Evolutionary conservation across 2,797 vertebrate genomes (phyloP), one percentile per base, ranked within the genome.

Genomic region (Aphelocoma californica): DNA sequence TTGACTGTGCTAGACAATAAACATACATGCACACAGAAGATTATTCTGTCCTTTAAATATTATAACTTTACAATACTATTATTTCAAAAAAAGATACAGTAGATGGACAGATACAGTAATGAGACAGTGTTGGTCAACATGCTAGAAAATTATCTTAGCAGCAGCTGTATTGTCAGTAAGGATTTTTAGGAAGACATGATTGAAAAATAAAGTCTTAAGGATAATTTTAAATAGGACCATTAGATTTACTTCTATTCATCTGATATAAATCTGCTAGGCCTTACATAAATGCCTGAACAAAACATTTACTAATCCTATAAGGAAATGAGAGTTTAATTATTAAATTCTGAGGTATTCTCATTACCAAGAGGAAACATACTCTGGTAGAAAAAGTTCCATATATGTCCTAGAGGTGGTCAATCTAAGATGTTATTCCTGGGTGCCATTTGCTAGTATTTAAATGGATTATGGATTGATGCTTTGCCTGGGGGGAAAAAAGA

Each of bases 11-110:
- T 1, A 3, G 56, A 53, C 21, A 77, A 29, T 44, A 9, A 8
- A 51, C 10, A 50, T 7, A 36, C 23, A 31, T 0, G 1, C 6
- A 53, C 0, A 3, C 4, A 48, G 12, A 61, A 38, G 3, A 61
- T 53, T 69, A 57, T 61, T 86, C 18, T 62, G 3, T 6, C 9
- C 60, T 88, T 87, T 67, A 74, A 74, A 74, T 56, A 10, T 31
- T 66, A 11, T 40, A 44, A 66, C 10, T 86, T 66, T 50, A 83
- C 14, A 65, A 44, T 6, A 32, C 4, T 26, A 3, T 47, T 70
- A 42, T 77, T 93, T 70, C 5, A 12, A 64, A 86, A 19, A 13
- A 60, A 66, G 31, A 25, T 56, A 19, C 1, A 78, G 34, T 36
- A 83, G 45, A 34, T 25, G 16, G 19, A 34, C 20, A 57, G 20